Evolutionary conservation across 2,888 invertebrate genomes (phyloP), one percentile per base, ranked within the genome.

Genomic region (Nomada ruficornis): DNA sequence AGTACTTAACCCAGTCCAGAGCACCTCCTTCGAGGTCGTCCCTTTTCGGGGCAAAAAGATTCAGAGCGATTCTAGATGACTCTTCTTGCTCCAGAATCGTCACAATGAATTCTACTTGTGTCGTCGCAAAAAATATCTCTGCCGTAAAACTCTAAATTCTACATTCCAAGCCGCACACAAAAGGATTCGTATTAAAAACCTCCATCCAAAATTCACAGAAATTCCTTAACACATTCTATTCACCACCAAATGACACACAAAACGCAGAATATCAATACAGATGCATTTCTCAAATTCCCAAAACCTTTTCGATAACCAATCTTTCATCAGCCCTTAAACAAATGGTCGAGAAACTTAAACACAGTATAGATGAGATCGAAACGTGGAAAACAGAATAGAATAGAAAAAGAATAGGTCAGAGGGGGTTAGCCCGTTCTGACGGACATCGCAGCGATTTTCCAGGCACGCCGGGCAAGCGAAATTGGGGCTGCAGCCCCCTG

Each of bases 401-500:
- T 4, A 18, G 5, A 44, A 44, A 3, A 23, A 44, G 65, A 64
- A 69, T 47, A 73, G 44, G 60, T 20, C 64, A 57, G 64, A 11
- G 20, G 23, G 55, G 26, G 74, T 20, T n/a, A n/a, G 75, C 15
- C 54, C 55, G 70, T 75, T 76, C 77, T 65, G 69, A 57, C 72
- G 86, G 82, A 82, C 82, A 86, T 86, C 86, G 85, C 68, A 65
- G 82, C 77, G 86, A 86, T 86, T 86, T 86, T 85, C 77, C 85
- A 81, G 80, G 79, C 74, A 77, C 62, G 72, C 82, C 64, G 52
- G 82, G 83, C 71, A 72, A 82, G 81, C 77, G 67, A 85, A 80
- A 87, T 85, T 86, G 89, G 86, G 85, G 84, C 84, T 87, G 87
- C 81, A 73, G 83, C 70, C 74, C 80, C 75, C 83, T 74, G 65